Evolutionary conservation across 2,888 invertebrate genomes (phyloP), one percentile per base, ranked within the genome.

Genomic region (Aporophyla lueneburgensis): DNA sequence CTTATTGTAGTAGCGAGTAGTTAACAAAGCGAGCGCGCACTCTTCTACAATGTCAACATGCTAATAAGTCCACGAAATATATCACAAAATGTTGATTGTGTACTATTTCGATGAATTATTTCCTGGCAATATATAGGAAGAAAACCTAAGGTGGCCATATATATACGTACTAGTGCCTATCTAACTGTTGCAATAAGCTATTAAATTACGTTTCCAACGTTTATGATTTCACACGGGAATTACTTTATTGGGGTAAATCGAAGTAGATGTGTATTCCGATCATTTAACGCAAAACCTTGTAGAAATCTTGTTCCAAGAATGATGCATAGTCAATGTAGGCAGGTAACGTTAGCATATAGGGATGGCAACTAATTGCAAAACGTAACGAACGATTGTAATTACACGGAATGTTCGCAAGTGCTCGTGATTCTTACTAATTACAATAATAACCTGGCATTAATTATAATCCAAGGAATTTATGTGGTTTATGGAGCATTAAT

Each of bases 361-460:
- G 92, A 92, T 92, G 91, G 91, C 86, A 88, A 92, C 93, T 95
- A 94, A 95, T 95, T 95, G 93, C 93, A 90, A 93, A 93, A 93
- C 91, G 91, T 93, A 94, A 92, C 93, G 92, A 93, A 93, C 92
- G 93, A 94, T 94, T 95, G 93, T 93, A 93, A 94, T 95, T 94
- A 93, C 93, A 89, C 90, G 93, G 94, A 94, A 95, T 93, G 93
- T 93, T 92, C 92, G 76, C 80, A 68, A 63, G 67, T 73, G 78
- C 73, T 81, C 92, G 93, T 92, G 93, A 93, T 93, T 94, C 92
- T 92, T 93, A 93, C 92, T 93, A 94, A 95, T 95, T 95, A 95
- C 93, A 94, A 94, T 95, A 94, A 94, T 94, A 94, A 93, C 93
- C 91, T 92, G 92, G 90, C 92, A 92, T 94, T 95, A 94, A 95